Conservation (phyloP, 1,140 invertebrate species). For the Drosophila persimilis region DNA sequence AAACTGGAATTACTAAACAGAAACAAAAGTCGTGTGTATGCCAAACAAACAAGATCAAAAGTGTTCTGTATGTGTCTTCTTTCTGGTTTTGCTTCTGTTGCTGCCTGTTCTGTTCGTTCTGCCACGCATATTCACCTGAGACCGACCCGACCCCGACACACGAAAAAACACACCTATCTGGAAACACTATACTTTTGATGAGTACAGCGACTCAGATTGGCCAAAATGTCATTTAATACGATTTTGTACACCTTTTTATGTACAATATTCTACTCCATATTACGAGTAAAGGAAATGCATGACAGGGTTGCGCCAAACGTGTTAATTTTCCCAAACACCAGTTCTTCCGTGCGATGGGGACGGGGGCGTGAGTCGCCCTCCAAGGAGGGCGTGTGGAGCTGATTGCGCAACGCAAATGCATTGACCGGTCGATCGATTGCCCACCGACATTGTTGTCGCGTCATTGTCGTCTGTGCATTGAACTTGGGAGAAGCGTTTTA, state of each 20-base stretch:
- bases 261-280: slow-evolving; percentile 14
- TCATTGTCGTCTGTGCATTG: slow-evolving; percentile 64
- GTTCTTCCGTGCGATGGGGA: not conserved
- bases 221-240: slow-evolving; percentile 48
- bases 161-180: slow-evolving; percentile 52
- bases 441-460: slow-evolving; percentile 43
- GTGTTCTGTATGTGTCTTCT: slow-evolving; percentile 9
- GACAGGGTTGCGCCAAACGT: slow-evolving; percentile 20
- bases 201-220: too few relatives aligned
- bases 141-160: slow-evolving; percentile 30
- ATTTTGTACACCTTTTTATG: slow-evolving; percentile 4
- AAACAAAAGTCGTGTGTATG: slow-evolving; percentile 23
- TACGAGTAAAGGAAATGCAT: slow-evolving; percentile 22
- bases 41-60: slow-evolving; percentile 50
- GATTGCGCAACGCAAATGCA: slow-evolving; percentile 61
- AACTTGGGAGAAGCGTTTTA: slow-evolving; percentile 45
- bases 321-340: slow-evolving; percentile 21
- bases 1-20: slow-evolving; percentile 21
- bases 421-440: slow-evolving; percentile 45
- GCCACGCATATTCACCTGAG: slow-evolving; percentile 19
- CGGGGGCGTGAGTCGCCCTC: not conserved
- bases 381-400: slow-evolving; percentile 9
- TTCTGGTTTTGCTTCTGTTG: slow-evolving; percentile 4
- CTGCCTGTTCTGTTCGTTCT: not conserved
- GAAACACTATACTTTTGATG: slow-evolving; percentile 35